These are phyloP conservation scores for Shargacucullia verbasci DNA, from an alignment of 2,888 invertebrate genomes.

Conservation along the genomic window DNA sequence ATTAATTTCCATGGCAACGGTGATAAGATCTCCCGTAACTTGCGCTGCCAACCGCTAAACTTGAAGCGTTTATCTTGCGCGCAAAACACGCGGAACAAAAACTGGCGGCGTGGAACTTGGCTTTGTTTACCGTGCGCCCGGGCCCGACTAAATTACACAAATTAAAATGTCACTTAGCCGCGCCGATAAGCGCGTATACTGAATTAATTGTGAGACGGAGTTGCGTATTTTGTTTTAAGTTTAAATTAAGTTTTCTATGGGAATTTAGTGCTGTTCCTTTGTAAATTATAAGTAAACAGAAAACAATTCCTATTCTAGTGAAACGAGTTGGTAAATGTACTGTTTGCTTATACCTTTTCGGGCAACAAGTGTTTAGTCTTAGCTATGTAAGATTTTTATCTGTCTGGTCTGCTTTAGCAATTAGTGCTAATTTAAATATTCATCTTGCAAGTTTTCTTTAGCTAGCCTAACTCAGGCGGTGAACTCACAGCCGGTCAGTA, in stretches of 20 bases:
- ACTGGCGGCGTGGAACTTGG: conserved; percentile 28
- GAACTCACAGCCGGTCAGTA: conserved; percentile 3
- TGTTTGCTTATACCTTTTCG: too few species aligned
- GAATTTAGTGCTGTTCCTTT: conserved; percentile 22
- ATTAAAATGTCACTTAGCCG: conserved; percentile 49
- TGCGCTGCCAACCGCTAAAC: conserved; percentile 27
- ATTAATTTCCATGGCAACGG: conserved; percentile 19
- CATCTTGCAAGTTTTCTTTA: conserved; percentile 8
- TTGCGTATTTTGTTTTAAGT: conserved; percentile 36
- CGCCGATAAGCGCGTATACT: conserved; percentile 38
- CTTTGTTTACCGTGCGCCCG: conserved; percentile 32
- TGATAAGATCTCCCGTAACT: conserved; percentile 32
- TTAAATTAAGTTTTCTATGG: conserved; percentile 40
- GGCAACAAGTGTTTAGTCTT: too few species aligned
- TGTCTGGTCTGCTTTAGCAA: background rate
- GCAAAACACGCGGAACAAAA: conserved; percentile 48
- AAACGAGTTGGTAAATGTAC: too few species aligned
- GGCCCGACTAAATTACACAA: conserved; percentile 46
- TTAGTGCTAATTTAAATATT: conserved; percentile 1
- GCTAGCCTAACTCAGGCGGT: background rate
- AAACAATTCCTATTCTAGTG: too few species aligned
- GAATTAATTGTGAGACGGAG: conserved; percentile 42
- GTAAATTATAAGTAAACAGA: conserved; percentile 13
- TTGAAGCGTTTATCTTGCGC: conserved; percentile 47
- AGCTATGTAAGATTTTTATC: too few species aligned